A percentile compares a stretch with the other conserved stretches of the same genome.
Evolutionary conservation across 2,113 vertebrate species (phyloP).

Genomic region (Larimichthys polyactis): DNA sequence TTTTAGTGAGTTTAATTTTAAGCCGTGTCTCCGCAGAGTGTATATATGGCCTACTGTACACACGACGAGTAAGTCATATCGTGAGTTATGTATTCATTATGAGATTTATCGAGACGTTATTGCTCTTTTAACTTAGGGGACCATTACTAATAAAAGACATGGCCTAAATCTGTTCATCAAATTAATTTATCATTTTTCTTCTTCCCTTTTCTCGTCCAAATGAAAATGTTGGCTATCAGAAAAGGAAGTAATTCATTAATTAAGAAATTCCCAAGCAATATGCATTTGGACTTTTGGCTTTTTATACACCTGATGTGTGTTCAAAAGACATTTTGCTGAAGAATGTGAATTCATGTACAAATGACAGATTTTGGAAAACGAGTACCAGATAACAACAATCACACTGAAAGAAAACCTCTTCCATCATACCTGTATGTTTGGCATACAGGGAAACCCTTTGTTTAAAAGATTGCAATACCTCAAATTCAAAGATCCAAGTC

Average conservation of each 20-base stretch:
- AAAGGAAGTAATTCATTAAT: neutral
- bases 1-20: conserved; percentile 20
- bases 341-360: conserved; percentile 15
- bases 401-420: neutral
- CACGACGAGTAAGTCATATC: neutral
- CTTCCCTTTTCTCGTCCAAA: neutral
- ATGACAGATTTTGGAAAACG: conserved; percentile 7
- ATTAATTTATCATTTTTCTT: neutral
- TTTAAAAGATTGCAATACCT: conserved; percentile 21
- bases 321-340: neutral
- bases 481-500: neutral
- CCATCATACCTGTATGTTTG: conserved; percentile 4
- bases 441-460: conserved; percentile 3
- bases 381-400: neutral
- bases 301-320: neutral
- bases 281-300: neutral
- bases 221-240: neutral
- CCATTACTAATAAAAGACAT: neutral
- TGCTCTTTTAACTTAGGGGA: neutral
- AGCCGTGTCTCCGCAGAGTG: conserved; percentile 1
- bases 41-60: neutral
- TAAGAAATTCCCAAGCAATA: neutral
- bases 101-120: neutral
- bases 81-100: conserved; percentile 2
- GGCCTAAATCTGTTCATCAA: conserved; percentile 3